Conservation (phyloP, 2,888 invertebrate genomes). For the Platycheirus rosarum region DNA sequence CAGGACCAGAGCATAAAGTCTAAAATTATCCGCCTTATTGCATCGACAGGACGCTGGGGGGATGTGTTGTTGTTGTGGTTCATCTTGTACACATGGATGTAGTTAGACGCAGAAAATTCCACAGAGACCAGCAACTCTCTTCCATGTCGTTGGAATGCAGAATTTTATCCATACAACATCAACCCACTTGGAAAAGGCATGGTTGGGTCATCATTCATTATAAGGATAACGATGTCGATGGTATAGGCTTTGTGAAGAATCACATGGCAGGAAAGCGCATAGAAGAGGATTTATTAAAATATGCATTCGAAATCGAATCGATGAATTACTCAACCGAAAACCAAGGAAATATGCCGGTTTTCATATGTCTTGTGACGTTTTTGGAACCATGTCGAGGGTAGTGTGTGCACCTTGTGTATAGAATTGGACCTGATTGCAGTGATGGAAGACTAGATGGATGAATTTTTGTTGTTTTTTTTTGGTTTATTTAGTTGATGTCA, state of each 20-base stretch:
- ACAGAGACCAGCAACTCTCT: slow-evolving; percentile 57
- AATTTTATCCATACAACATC: slow-evolving; percentile 27
- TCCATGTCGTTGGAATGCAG: slow-evolving; percentile 43
- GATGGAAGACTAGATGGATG: no score
- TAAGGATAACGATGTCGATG: not conserved
- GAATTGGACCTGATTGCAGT: no score
- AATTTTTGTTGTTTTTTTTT: no score
- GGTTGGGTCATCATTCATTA: slow-evolving; percentile 28
- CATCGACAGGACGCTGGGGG: slow-evolving; percentile 31
- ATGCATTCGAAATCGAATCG: slow-evolving; percentile 66
- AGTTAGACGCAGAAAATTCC: slow-evolving; percentile 68
- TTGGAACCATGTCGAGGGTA: not conserved
- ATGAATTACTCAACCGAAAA: slow-evolving; percentile 48
- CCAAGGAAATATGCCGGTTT: slow-evolving; percentile 56
- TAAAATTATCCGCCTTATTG: slow-evolving; percentile 48
- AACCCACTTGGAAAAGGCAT: not conserved
- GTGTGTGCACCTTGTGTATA: no score
- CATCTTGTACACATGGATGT: slow-evolving; percentile 10
- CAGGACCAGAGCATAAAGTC: slow-evolving; percentile 14
- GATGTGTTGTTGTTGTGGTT: slow-evolving; percentile 8
- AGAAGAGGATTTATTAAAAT: slow-evolving; percentile 60
- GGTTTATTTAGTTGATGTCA: no score
- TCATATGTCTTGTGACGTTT: slow-evolving; percentile 9
- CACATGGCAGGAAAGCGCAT: not conserved
- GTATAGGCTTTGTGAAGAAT: not conserved